These are phyloP conservation scores for Ovibos moschatus DNA, from an alignment of 2,113 vertebrate genomes.

Conservation along the genomic window DNA sequence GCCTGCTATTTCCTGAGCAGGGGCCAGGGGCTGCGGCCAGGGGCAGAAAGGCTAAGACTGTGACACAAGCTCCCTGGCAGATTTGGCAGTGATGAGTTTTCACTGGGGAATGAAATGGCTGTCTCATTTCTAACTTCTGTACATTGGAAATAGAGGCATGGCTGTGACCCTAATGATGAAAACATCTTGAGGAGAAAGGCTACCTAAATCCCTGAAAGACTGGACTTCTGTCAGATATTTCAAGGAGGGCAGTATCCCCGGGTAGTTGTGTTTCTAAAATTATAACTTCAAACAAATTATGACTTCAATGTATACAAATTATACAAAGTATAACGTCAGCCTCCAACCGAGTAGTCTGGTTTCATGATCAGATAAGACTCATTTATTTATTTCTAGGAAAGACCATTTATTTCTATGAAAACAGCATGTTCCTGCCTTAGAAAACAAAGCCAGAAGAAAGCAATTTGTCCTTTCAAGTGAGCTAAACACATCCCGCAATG, in stretches of 20 bases:
- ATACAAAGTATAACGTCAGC: slow-evolving; percentile 16
- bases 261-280: slow-evolving; percentile 46
- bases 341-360: background rate
- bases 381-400: background rate
- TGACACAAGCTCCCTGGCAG: slow-evolving; percentile 1
- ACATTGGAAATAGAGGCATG: background rate
- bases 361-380: slow-evolving; percentile 9
- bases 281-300: background rate
- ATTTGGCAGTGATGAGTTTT: slow-evolving; percentile 27
- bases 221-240: slow-evolving; percentile 11
- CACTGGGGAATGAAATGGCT: background rate
- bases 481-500: slow-evolving; percentile 7
- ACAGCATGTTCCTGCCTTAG: background rate
- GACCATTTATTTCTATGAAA: slow-evolving; percentile 37
- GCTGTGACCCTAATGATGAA: slow-evolving; percentile 27
- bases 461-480: slow-evolving; percentile 37
- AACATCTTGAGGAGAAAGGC: slow-evolving; percentile 28
- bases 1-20: slow-evolving; percentile 63
- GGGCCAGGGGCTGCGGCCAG: slow-evolving; percentile 28
- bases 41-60: slow-evolving; percentile 38
- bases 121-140: slow-evolving; percentile 35
- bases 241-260: background rate
- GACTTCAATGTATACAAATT: slow-evolving; percentile 16
- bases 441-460: slow-evolving; percentile 37
- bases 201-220: background rate